phyloP scores from a whole-genome alignment of 1,140 invertebrate species.

The Oppia nitens region DNA sequence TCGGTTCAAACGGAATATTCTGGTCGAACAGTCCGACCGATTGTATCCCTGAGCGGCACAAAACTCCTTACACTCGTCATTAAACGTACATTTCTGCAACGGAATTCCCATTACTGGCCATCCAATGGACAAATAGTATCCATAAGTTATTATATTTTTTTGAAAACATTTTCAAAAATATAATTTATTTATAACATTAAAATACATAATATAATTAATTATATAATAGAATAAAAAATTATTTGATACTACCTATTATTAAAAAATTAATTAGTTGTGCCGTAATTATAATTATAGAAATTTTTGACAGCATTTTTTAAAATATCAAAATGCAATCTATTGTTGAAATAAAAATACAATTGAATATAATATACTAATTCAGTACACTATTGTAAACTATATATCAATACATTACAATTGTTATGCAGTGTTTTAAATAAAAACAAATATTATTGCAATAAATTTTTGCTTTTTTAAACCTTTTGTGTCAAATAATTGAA shows the following conservation, averaged over 20 bases:
- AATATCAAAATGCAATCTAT: too few relatives aligned
- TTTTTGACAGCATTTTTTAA: background rate
- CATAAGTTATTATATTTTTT: background rate
- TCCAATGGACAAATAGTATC: background rate
- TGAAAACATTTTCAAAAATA: background rate
- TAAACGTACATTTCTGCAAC: constrained; percentile 9
- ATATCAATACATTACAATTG: too few relatives aligned
- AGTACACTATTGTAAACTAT: too few relatives aligned
- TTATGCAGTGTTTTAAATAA: too few relatives aligned
- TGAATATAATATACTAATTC: too few relatives aligned
- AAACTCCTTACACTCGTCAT: constrained; percentile 1
- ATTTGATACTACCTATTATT: background rate
- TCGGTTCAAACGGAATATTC: constrained; percentile 3
- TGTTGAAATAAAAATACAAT: too few relatives aligned
- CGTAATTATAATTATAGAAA: background rate
- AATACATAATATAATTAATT: too few relatives aligned
- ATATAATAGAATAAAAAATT: too few relatives aligned
- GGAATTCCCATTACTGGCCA: background rate
- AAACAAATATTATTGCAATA: too few relatives aligned
- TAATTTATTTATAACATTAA: too few relatives aligned
- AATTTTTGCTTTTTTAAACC: too few relatives aligned
- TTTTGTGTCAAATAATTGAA: too few relatives aligned
- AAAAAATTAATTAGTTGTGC: background rate
- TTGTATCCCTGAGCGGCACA: constrained; percentile 8
- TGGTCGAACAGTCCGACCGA: constrained; percentile 3